Evolutionary conservation across 2,113 vertebrate genomes (phyloP), one percentile per base, ranked within the genome.

Genomic region (Paedocypris sp.): DNA sequence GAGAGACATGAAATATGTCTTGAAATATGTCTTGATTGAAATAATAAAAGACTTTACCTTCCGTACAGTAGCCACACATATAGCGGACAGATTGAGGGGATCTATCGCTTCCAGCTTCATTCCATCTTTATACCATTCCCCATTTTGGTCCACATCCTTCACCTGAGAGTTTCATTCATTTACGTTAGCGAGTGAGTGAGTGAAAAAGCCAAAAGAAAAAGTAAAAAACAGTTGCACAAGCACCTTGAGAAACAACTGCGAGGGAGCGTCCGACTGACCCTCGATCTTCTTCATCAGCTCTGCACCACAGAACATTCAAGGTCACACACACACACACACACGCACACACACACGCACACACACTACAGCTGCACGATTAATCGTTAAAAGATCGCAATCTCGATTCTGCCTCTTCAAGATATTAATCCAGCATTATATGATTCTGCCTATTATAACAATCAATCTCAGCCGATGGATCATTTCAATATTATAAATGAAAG

Each of bases 21-120:
- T n/a, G n/a, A n/a, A n/a, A n/a, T n/a, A n/a, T n/a, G n/a, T n/a
- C n/a, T n/a, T 29, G 11, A 48, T 28, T 42, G 10, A 23, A 38
- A 4, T 4, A 5, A 2, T 22, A 7, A 5, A 11, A 16, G n/a
- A 32, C 59, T 79, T 86, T 75, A 96, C 95, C 91, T 98, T 98
- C 83, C 93, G 86, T 80, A 98, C 93, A 70, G 95, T 97, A 69
- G 92, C 94, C 45, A 97, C 94, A 85, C 94, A 98, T 88, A 98
- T 97, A 77, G 95, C 90, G 28, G 94, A 97, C 77, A 98, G 91
- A 80, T 98, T 98, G 80, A 98, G 88, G 42, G 93, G 95, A 60
- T 98, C 95, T 63, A 98, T 98, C 74, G 95, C 93, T 87, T 97
- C 95, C 69, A 98, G 72, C 77, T 96, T 98, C 95, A 98, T 98